Conservation (phyloP, 1,140 invertebrate genomes). For the Panulirus ornatus region DNA sequence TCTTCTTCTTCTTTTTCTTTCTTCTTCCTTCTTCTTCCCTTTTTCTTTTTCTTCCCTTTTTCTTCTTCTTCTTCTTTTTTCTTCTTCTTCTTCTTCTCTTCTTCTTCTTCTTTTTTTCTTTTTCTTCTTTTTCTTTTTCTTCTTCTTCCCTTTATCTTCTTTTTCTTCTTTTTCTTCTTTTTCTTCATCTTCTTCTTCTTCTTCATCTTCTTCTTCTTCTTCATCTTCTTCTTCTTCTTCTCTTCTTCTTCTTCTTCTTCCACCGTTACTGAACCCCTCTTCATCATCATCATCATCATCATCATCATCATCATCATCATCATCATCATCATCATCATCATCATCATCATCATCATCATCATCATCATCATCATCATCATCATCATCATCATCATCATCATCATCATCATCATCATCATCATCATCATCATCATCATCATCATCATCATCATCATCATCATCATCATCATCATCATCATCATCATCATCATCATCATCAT, state of each 20-base stretch:
- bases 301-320: constrained; percentile 24
- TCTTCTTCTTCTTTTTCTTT: neutral
- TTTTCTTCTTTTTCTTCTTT: neutral
- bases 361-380: constrained; percentile 29
- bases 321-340: neutral
- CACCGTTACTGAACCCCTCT: no score
- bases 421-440: neutral
- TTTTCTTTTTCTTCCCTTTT: neutral
- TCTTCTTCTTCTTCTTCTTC: neutral
- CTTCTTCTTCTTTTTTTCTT: no score
- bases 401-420: neutral
- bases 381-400: neutral
- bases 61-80: neutral
- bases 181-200: neutral
- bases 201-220: neutral
- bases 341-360: neutral
- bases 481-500: neutral
- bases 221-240: neutral
- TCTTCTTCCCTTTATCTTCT: no score
- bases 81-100: neutral
- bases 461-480: neutral
- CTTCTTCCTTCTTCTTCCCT: neutral
- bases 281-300: no score
- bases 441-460: neutral
- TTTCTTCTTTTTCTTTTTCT: neutral